Evolutionary conservation across 2,888 invertebrate genomes (phyloP), one percentile per base, ranked within the genome.

Genomic region (Coremacera marginata): DNA sequence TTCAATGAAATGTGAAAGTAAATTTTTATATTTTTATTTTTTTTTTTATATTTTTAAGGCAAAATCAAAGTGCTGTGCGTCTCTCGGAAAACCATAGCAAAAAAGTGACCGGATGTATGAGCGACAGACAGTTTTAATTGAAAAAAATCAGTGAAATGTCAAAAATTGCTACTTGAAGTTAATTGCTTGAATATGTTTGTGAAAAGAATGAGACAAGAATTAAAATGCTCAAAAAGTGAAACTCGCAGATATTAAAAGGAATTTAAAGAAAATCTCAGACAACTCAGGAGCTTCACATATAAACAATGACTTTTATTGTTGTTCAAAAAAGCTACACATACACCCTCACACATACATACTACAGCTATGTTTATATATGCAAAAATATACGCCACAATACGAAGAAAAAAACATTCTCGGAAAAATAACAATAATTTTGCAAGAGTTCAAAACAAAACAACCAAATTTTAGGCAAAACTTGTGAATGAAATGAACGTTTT

Each of bases 41-140:
- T 22, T 19, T 60, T 60, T 60, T 25, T 25, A 27, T 60, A 60
- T 25, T 27, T 8, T 4, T 25, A 27, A 22, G 57, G 57, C 57
- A 60, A 27, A 27, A 60, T 9, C 14, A 22, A 27, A 60, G 57
- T 22, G 57, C 19, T 22, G 44, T 44, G 44, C 44, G 44, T 44
- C 44, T 11, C 44, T 11, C 44, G 44, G 11, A 34, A 34, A 37
- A 19, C 27, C 55, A 0, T 34, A 2, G 34, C 55, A 49, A 60
- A 77, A 44, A 77, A 75, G 44, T 76, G 80, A 83, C 85, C 88
- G 88, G 87, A 87, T 85, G 83, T 84, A 83, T 82, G 82, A 83
- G 87, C 85, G 88, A 88, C 87, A 83, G 88, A 88, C 87, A 83
- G 86, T 84, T 84, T 87, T 87, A 87, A 88, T 88, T 87, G 82